Evolutionary conservation across 2,797 vertebrate species (phyloP).

Genomic region (Microctenopoma steveboyesi): DNA sequence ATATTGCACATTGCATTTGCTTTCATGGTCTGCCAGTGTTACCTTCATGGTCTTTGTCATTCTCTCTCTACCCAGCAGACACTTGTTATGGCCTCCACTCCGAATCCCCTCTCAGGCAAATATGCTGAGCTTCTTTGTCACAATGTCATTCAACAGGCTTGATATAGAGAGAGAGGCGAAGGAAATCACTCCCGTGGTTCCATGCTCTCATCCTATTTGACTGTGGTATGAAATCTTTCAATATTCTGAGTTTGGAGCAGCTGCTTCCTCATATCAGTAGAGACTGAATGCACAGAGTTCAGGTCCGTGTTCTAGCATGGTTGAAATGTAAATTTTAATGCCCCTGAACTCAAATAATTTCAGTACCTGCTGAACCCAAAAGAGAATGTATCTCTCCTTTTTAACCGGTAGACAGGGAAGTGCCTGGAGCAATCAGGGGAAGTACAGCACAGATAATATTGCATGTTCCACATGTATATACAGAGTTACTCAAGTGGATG

Average conservation of each 20-base stretch:
- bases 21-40: constrained; percentile 15
- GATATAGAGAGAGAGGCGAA: constrained; percentile 14
- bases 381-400: constrained; percentile 37
- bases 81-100: constrained; percentile 50
- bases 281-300: constrained; percentile 63
- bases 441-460: constrained; percentile 23
- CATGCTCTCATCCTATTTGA: constrained; percentile 58
- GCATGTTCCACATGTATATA: constrained; percentile 7
- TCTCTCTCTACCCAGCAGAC: constrained; percentile 30
- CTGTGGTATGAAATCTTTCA: constrained; percentile 65
- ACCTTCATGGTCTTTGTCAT: constrained; percentile 33
- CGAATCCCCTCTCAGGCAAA: constrained; percentile 41
- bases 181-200: constrained; percentile 34
- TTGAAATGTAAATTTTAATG: constrained; percentile 69
- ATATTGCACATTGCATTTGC: constrained; percentile 29
- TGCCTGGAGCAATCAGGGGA: constrained; percentile 40
- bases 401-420: constrained; percentile 38
- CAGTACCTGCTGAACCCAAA: constrained; percentile 64
- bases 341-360: constrained; percentile 68
- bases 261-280: constrained; percentile 60
- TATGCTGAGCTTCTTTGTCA: constrained; percentile 42
- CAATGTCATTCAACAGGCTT: constrained; percentile 48
- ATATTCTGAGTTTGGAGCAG: constrained; percentile 59
- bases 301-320: constrained; percentile 53
- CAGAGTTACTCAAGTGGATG: constrained; percentile 12